These are phyloP conservation scores for Lycocerus yunnanus DNA, from an alignment of 2,888 invertebrate species.

Conservation along the genomic window DNA sequence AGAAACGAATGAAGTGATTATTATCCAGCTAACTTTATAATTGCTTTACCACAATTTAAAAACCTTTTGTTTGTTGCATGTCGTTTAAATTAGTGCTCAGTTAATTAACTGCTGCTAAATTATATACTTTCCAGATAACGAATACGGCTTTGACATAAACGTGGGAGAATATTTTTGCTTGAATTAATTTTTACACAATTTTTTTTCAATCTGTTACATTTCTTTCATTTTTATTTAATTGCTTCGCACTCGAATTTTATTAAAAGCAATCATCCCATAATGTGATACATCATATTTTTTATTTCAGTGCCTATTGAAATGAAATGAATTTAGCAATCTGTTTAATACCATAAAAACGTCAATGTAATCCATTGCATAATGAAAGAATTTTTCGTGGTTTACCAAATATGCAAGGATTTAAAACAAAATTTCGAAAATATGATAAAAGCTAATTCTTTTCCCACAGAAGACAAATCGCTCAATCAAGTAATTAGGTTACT, in stretches of 20 bases:
- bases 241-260: not conserved
- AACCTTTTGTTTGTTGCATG: conserved; percentile 26
- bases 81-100: conserved; percentile 25
- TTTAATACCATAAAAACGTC: not conserved
- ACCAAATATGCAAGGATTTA: not conserved
- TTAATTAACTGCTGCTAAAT: conserved; percentile 29
- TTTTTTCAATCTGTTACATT: not conserved
- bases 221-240: not conserved
- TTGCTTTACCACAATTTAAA: conserved; percentile 24
- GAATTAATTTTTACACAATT: conserved; percentile 16
- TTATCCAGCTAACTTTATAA: conserved; percentile 23
- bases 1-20: conserved; percentile 6
- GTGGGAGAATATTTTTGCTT: conserved; percentile 9
- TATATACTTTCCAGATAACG: conserved; percentile 22
- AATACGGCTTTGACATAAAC: conserved; percentile 23
- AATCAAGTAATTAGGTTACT: too few relatives aligned
- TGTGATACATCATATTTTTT: not conserved
- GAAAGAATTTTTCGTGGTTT: not conserved
- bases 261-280: not conserved
- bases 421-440: too few relatives aligned
- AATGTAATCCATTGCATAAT: not conserved
- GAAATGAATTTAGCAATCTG: not conserved
- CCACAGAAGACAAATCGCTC: too few relatives aligned
- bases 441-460: too few relatives aligned
- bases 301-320: not conserved